A percentile compares a stretch with the other conserved stretches of the same genome.
Evolutionary conservation across 2,113 vertebrate genomes (phyloP).

Genomic region (Epinephelus cyanopodus): DNA sequence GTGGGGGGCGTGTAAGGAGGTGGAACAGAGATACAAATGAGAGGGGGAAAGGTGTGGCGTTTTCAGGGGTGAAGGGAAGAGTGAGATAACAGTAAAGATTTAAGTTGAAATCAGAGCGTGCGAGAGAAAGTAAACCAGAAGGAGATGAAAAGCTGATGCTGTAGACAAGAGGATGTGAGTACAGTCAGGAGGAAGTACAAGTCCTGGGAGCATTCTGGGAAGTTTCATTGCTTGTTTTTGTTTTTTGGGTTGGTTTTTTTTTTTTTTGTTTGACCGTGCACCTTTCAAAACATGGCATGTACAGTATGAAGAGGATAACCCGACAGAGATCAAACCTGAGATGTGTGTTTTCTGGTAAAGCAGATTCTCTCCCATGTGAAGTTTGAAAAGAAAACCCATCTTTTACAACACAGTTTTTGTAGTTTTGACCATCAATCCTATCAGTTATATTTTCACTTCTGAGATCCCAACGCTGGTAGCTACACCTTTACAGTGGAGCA

Average conservation of each 20-base stretch:
- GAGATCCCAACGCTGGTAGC: background rate
- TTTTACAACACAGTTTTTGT: constrained; percentile 1
- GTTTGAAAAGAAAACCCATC: constrained; percentile 1
- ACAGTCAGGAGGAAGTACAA: constrained; percentile 34
- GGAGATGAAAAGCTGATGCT: constrained; percentile 49
- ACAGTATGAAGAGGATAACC: constrained; percentile 50
- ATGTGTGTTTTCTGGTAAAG: constrained; percentile 59
- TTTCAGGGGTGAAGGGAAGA: constrained; percentile 21
- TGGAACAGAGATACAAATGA: constrained; percentile 8
- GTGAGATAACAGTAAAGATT: constrained; percentile 37
- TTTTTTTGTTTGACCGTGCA: constrained; percentile 35
- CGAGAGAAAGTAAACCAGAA: constrained; percentile 32
- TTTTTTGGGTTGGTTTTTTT: background rate
- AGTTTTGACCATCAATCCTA: constrained; percentile 12
- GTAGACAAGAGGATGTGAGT: constrained; percentile 34
- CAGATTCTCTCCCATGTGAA: constrained; percentile 21
- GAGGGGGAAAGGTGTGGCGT: background rate
- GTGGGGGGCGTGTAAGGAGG: constrained; percentile 12
- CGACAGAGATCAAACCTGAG: constrained; percentile 64
- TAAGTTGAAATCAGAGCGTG: constrained; percentile 26
- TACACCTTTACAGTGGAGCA: background rate
- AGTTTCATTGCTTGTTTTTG: constrained; percentile 52
- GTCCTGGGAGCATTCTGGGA: constrained; percentile 59
- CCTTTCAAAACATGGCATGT: constrained; percentile 49
- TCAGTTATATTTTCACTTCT: background rate